phyloP scores from a whole-genome alignment of 2,888 invertebrate genomes.

The Tachystola acroxantha region DNA sequence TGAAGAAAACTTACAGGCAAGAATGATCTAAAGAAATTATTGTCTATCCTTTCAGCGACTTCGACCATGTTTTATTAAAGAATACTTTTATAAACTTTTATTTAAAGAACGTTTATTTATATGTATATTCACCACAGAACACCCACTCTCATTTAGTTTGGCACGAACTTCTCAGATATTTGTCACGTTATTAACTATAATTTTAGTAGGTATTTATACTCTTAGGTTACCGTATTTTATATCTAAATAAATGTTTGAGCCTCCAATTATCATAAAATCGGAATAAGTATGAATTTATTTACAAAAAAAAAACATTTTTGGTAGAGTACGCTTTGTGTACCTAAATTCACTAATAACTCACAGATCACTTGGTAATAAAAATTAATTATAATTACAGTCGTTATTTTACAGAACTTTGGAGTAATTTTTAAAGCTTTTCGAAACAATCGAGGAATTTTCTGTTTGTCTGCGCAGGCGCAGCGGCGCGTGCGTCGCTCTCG shows the following conservation, averaged over 20 bases:
- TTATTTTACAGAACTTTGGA: too few species aligned
- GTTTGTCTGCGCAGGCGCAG: neutral
- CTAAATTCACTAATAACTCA: too few species aligned
- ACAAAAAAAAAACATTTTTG: too few species aligned
- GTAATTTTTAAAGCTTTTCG: too few species aligned
- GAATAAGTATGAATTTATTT: too few species aligned
- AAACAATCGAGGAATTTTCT: neutral
- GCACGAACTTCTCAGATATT: conserved; percentile 27
- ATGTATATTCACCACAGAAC: conserved; percentile 40
- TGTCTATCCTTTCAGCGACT: conserved; percentile 48
- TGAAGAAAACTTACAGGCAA: conserved; percentile 60
- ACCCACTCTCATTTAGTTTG: conserved; percentile 40
- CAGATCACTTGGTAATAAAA: too few species aligned
- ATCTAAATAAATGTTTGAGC: too few species aligned
- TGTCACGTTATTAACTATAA: neutral
- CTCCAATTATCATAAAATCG: too few species aligned
- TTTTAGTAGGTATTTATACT: too few species aligned
- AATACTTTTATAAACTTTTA: conserved; percentile 31
- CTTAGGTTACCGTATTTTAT: neutral
- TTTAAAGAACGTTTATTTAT: conserved; percentile 41
- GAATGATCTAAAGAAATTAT: conserved; percentile 63
- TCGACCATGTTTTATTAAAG: conserved; percentile 48
- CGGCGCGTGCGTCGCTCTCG: conserved; percentile 11
- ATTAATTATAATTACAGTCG: too few species aligned
- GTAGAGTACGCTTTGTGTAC: too few species aligned